Evolutionary conservation across 2,888 invertebrate species (phyloP), one percentile per base, ranked within the genome.

Genomic region (Apotomis capreana): DNA sequence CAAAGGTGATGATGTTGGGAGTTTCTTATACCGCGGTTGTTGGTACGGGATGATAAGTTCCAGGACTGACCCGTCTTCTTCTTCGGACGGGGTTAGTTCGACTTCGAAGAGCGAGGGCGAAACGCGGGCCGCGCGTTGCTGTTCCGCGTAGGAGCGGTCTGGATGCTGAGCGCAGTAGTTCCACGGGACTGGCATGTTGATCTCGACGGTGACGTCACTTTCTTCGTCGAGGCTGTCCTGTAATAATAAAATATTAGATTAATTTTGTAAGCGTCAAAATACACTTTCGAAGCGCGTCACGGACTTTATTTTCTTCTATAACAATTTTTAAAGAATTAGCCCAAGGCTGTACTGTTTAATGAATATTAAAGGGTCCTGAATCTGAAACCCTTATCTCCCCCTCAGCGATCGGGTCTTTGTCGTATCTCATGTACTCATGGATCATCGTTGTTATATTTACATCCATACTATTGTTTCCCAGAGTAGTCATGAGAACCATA

Each of bases 11-110:
- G 85, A 84, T 0, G 88, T 88, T 0, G 89, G 88, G 0, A 89
- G 86, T 8, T 87, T 78, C 59, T 87, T 84, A 73, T 89, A 87
- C 12, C 85, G 80, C 0, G 85, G 79, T 0, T 81, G 77, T 60
- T 88, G 86, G 78, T 90, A 84, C 0, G 92, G 92, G 3, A 92
- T 92, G 3, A 93, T 91, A 65, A 93, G 82, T 69, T 93, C 92
- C 1, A 92, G 76, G 0, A 90, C 87, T 0, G 92, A 92, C 0
- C 75, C 83, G 44, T 92, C 92, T 1, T 93, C 93, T 77, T 93
- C 92, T 36, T 92, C 92, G 0, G 92, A 92, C 0, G 92, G 90
- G 0, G 92, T 92, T 3, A 92, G 82, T 69, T 92, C 92, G 4
- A 92, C 88, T 76, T 91, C 92, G 73, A 82, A 89, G 2, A 92